Conservation (phyloP, 2,888 invertebrate species). For the Craniophora ligustri region DNA sequence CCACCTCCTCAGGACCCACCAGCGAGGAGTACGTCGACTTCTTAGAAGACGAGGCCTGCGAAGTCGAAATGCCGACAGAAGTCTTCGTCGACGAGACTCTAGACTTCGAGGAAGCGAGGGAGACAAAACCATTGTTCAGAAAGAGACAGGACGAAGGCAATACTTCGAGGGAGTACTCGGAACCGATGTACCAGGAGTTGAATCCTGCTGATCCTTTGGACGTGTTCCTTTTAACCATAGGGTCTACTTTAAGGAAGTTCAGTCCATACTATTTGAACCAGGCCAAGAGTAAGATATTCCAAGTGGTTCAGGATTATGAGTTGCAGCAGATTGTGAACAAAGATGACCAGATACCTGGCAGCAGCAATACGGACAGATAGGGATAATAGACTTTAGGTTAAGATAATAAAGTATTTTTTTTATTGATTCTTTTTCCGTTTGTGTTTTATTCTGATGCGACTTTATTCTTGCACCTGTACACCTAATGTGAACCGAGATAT, state of each 20-base stretch:
- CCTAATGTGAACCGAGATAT: too few relatives aligned
- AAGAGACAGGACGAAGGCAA: constrained; percentile 51
- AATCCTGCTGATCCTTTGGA: constrained; percentile 75
- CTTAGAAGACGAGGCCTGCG: constrained; percentile 62
- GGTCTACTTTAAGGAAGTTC: constrained; percentile 76
- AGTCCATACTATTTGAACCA: constrained; percentile 80
- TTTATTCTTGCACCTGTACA: too few relatives aligned
- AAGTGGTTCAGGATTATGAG: constrained; percentile 83
- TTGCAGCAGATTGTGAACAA: constrained; percentile 76
- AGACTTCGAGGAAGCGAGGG: constrained; percentile 66
- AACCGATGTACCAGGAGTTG: constrained; percentile 62
- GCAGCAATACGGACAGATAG: constrained; percentile 59
- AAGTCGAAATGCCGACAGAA: constrained; percentile 65
- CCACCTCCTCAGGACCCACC: constrained; percentile 18
- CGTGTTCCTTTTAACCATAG: constrained; percentile 78
- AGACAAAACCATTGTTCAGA: constrained; percentile 63
- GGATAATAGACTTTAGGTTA: neutral
- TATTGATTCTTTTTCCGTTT: constrained; percentile 10
- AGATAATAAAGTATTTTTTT: constrained; percentile 42
- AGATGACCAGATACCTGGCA: constrained; percentile 56
- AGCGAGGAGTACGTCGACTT: constrained; percentile 69
- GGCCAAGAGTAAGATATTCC: constrained; percentile 83
- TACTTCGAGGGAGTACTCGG: constrained; percentile 40
- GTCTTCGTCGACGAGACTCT: constrained; percentile 60
- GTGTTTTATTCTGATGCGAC: constrained; percentile 12